Conservation (phyloP, 2,888 invertebrate genomes). For the Apamea epomidion region DNA sequence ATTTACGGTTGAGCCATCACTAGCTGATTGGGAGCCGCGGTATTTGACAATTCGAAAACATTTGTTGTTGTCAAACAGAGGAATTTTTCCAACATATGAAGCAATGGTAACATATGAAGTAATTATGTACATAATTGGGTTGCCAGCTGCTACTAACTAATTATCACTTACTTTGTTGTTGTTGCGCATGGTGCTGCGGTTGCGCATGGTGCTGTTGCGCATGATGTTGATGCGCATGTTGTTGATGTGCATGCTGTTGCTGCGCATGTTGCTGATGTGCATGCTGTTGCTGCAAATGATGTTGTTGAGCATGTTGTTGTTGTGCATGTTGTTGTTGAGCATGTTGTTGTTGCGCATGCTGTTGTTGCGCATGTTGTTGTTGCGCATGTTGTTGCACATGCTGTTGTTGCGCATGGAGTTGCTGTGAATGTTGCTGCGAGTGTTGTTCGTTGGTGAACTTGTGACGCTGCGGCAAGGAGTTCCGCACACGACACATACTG, state of each 20-base stretch:
- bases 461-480: conserved; percentile 84
- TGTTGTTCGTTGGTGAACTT: conserved; percentile 88
- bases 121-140: not conserved
- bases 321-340: conserved; percentile 47
- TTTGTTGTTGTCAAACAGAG: not conserved
- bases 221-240: conserved; percentile 6
- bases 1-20: not conserved
- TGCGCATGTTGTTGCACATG: conserved; percentile 48
- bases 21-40: not conserved
- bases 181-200: conserved; percentile 55
- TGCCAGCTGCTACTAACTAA: not conserved
- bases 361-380: conserved; percentile 53
- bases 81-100: not conserved
- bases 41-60: not conserved
- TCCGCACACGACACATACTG: conserved; percentile 86
- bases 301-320: conserved; percentile 46
- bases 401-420: conserved; percentile 70
- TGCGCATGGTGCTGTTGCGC: conserved; percentile 54
- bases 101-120: not conserved
- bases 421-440: conserved; percentile 77
- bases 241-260: conserved; percentile 41
- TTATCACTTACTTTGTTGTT: conserved; percentile 60
- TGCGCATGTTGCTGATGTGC: conserved; percentile 45
- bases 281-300: conserved; percentile 45
- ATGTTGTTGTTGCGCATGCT: conserved; percentile 42